These are phyloP conservation scores for Troides oblongomaculatus DNA, from an alignment of 2,888 invertebrate genomes.

Conservation along the genomic window DNA sequence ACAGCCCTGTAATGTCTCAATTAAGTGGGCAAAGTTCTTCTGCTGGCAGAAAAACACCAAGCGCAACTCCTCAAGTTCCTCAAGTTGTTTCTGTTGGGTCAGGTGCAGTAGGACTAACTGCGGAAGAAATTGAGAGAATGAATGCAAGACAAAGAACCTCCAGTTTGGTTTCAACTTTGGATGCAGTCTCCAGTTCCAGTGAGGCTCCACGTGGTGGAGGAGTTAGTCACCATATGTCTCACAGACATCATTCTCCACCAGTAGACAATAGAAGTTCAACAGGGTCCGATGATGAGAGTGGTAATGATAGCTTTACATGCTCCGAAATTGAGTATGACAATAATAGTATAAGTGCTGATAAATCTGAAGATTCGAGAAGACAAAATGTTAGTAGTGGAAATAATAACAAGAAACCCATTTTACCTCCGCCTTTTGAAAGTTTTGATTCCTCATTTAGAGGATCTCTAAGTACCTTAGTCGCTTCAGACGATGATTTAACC, in stretches of 20 bases:
- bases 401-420: constrained; percentile 83
- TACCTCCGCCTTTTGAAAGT: constrained; percentile 91
- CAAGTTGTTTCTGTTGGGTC: constrained; percentile 83
- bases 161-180: constrained; percentile 94
- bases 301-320: constrained; percentile 98
- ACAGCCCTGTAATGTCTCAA: constrained; percentile 96
- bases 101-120: constrained; percentile 90
- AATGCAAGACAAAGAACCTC: constrained; percentile 93
- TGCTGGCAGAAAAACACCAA: constrained; percentile 87
- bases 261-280: constrained; percentile 88
- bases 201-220: constrained; percentile 86
- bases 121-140: constrained; percentile 95
- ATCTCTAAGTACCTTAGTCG: constrained; percentile 94
- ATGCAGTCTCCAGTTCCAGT: constrained; percentile 95
- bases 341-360: constrained; percentile 90
- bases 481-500: constrained; percentile 94
- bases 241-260: constrained; percentile 86
- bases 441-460: constrained; percentile 97
- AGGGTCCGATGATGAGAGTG: constrained; percentile 92
- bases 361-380: constrained; percentile 82
- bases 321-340: constrained; percentile 98
- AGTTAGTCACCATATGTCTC: constrained; percentile 84
- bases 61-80: constrained; percentile 84
- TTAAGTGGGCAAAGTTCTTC: constrained; percentile 92
- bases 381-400: constrained; percentile 76